Percentiles rank a stretch among this genome's conserved stretches.
These are phyloP conservation scores for Mandrillus leucophaeus DNA, from an alignment of 2,113 vertebrate species.

Conservation along the genomic window DNA sequence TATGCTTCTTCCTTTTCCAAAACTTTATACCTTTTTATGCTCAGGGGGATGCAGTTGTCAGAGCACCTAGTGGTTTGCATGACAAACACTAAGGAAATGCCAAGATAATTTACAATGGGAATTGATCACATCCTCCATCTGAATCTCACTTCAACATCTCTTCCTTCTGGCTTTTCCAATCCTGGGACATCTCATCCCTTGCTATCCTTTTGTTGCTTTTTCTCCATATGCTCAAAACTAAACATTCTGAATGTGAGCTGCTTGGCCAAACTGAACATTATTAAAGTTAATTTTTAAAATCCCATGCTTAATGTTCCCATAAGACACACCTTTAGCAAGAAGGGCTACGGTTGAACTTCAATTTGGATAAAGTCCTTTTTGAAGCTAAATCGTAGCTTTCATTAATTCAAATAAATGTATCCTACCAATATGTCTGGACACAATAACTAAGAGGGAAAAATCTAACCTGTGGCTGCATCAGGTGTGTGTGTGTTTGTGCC, in stretches of 20 bases:
- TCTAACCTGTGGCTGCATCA: neutral
- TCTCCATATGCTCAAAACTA: conserved; percentile 2
- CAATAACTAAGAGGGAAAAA: neutral
- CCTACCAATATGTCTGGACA: conserved; percentile 30
- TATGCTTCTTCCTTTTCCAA: conserved; percentile 26
- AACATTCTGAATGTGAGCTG: neutral
- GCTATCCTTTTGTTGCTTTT: neutral
- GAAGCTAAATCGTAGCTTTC: conserved; percentile 34
- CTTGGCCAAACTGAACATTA: conserved; percentile 33
- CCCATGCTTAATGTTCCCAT: neutral
- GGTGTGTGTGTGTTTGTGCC: neutral
- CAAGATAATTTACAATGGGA: neutral
- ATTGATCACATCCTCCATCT: neutral
- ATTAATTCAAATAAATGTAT: conserved; percentile 47
- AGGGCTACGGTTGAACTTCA: neutral
- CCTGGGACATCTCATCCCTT: neutral
- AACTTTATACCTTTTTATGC: neutral
- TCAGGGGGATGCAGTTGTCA: neutral
- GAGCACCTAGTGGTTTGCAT: neutral
- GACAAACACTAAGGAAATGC: neutral
- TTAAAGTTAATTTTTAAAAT: conserved; percentile 45
- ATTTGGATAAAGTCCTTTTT: conserved; percentile 16
- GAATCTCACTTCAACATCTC: neutral
- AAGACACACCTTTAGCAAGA: conserved; percentile 29
- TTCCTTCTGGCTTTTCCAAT: neutral